Conservation (phyloP, 2,888 invertebrate species). For the Pomacea canaliculata region DNA sequence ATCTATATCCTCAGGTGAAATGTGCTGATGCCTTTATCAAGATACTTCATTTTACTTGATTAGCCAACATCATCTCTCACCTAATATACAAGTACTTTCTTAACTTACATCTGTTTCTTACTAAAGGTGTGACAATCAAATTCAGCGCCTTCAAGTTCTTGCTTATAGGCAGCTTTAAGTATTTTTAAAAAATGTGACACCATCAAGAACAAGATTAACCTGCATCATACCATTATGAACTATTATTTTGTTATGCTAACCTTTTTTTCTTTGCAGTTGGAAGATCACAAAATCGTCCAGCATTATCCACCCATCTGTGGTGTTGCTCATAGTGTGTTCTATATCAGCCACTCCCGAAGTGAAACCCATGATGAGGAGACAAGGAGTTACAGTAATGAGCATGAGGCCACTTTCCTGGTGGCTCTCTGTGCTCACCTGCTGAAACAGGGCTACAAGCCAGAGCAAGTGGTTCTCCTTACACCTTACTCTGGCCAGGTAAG, state of each 20-base stretch:
- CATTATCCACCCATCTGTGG: conserved; percentile 51
- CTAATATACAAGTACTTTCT: no score
- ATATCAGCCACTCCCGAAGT: conserved; percentile 54
- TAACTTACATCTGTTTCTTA: no score
- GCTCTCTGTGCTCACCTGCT: conserved; percentile 58
- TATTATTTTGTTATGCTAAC: not conserved
- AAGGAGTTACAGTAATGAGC: conserved; percentile 55
- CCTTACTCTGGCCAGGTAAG: conserved; percentile 63
- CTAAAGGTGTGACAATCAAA: no score
- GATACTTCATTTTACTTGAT: no score
- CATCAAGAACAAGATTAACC: no score
- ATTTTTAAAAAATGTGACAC: no score
- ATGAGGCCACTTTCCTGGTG: conserved; percentile 59
- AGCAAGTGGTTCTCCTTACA: conserved; percentile 63
- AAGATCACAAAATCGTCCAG: conserved; percentile 56
- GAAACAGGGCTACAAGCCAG: conserved; percentile 58
- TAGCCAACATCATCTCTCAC: no score
- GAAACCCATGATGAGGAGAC: conserved; percentile 52
- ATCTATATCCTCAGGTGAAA: conserved; percentile 51
- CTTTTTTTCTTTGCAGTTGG: conserved; percentile 33
- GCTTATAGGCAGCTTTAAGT: no score
- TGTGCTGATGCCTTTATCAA: no score
- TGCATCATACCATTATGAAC: no score
- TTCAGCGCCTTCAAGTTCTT: no score
- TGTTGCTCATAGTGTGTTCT: conserved; percentile 56